Evolutionary conservation across 2,113 vertebrate genomes (phyloP), one percentile per base, ranked within the genome.

Genomic region (Oncorhynchus keta): DNA sequence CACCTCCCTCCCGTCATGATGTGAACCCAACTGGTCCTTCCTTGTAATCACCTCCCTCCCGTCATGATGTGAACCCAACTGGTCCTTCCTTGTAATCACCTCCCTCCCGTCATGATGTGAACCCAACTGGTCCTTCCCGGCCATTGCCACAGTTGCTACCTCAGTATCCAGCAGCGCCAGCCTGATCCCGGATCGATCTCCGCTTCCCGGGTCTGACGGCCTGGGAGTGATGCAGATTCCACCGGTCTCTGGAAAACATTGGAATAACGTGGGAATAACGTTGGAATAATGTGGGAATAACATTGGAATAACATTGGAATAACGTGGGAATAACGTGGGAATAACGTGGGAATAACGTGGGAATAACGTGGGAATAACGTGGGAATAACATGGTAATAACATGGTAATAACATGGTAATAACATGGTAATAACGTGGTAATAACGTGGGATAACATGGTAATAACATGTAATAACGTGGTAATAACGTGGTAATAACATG

Each of bases 191-290:
- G 32, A 32, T 5, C 32, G 32, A 32, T 32, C 94, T 93, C 39
- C 94, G 93, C 87, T 94, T 92, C 94, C 94, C 94, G 92, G 90
- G 13, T 91, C 89, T 5, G 93, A 93, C 20, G 94, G 94, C 83
- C 80, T 84, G 28, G 94, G 94, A 73, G 90, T 89, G 73, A 95
- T 95, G 87, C 94, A 95, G 86, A 94, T 93, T 65, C 94, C 95
- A 78, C 94, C 94, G 22, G 94, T 95, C 91, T 95, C 94, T 95
- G 85, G 79, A 26, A 73, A 77, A 94, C 95, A 83, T 55, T 1
- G 16, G 49, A 16, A 55, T 55, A 78, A 26, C 76, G 3, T 48
- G 51, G 16, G 32, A 77, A 28, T 5, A 30, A 30, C 4, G 1
- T 32, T 1, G 30, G 4, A 30, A 32, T 32, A 32, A 32, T 4